Conservation (phyloP, 2,888 invertebrate genomes). For the Dasypogon diadema region DNA sequence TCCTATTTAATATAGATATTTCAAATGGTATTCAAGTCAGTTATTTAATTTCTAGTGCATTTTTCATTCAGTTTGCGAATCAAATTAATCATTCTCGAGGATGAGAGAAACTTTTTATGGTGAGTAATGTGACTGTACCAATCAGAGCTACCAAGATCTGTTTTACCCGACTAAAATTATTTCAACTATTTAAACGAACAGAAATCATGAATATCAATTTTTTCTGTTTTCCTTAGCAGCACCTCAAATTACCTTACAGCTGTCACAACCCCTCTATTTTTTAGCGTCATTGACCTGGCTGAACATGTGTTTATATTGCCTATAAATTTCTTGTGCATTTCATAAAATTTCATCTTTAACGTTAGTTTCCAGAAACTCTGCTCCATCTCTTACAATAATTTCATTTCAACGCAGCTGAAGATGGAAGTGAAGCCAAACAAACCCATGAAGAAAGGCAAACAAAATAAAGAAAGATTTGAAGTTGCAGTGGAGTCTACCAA, state of each 20-base stretch:
- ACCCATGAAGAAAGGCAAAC: constrained; percentile 36
- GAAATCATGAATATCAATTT: too few species aligned
- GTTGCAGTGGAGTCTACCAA: constrained; percentile 14
- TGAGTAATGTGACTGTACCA: too few species aligned
- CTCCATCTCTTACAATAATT: constrained; percentile 14
- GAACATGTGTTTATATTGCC: constrained; percentile 7
- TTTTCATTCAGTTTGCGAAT: too few species aligned
- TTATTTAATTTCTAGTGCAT: too few species aligned
- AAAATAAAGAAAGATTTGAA: constrained; percentile 23
- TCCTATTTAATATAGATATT: too few species aligned
- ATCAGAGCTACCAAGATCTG: too few species aligned
- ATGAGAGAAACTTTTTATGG: too few species aligned
- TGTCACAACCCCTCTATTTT: neutral
- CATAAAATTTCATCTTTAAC: neutral
- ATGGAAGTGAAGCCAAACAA: constrained; percentile 29
- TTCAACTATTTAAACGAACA: too few species aligned
- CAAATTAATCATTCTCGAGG: too few species aligned
- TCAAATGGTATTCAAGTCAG: too few species aligned
- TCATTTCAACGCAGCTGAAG: constrained; percentile 22
- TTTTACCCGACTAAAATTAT: too few species aligned
- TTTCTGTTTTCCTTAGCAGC: too few species aligned
- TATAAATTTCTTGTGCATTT: neutral
- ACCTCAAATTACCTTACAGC: neutral
- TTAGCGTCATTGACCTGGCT: constrained; percentile 21
- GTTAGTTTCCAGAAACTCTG: constrained; percentile 17